Conservation (phyloP, 2,797 vertebrate species). For the Aeoliscus strigatus region DNA sequence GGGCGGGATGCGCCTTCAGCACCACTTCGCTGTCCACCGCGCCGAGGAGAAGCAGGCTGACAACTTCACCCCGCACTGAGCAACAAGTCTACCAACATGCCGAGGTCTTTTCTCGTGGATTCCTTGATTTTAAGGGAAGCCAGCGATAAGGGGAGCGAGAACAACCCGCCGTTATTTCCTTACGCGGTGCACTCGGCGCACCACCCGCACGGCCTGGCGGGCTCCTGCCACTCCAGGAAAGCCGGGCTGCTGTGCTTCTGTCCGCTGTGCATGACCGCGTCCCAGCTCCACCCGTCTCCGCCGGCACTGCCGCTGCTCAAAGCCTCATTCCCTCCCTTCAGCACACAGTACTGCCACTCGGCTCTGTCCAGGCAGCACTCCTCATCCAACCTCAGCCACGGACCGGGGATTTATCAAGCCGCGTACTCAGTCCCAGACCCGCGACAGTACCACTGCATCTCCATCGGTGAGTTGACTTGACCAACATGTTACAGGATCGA, state of each 20-base stretch:
- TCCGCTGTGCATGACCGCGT: conserved; percentile 90
- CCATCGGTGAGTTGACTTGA: conserved; percentile 85
- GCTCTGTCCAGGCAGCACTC: conserved; percentile 86
- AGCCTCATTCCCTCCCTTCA: conserved; percentile 89
- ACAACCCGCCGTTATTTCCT: conserved; percentile 84
- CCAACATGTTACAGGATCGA: not conserved
- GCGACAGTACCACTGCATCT: conserved; percentile 96
- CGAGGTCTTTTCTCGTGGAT: conserved; percentile 96
- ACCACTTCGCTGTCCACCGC: conserved; percentile 92
- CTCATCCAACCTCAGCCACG: conserved; percentile 81
- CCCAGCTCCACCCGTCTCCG: conserved; percentile 89
- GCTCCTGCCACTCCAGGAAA: conserved; percentile 93
- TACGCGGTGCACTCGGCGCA: conserved; percentile 91
- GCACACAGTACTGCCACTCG: conserved; percentile 90
- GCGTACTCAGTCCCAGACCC: conserved; percentile 91
- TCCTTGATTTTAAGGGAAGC: conserved; percentile 94
- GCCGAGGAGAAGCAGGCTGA: conserved; percentile 49
- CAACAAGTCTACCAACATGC: conserved; percentile 76
- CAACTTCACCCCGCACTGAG: conserved; percentile 34
- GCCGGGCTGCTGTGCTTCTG: conserved; percentile 95
- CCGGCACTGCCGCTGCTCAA: conserved; percentile 90
- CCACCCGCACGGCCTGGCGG: conserved; percentile 85
- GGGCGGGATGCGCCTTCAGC: conserved; percentile 83
- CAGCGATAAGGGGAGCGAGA: conserved; percentile 81
- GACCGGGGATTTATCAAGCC: conserved; percentile 87